Evolutionary conservation across 1,140 invertebrate genomes (phyloP).

Genomic region (Metopolophium dirhodum): DNA sequence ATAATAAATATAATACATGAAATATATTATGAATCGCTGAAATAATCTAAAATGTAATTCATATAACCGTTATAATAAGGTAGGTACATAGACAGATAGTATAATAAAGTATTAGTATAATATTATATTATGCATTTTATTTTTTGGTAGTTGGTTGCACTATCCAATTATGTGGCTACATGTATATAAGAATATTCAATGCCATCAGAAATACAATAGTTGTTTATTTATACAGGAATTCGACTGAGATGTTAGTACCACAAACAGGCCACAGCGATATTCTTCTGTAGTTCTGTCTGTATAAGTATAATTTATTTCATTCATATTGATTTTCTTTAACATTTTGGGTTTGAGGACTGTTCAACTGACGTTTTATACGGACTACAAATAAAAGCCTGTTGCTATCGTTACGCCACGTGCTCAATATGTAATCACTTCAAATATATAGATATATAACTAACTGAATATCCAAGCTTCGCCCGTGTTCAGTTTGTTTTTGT

Average conservation of each 20-base stretch:
- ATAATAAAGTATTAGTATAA: background rate
- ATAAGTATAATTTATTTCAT: slow-evolving; percentile 17
- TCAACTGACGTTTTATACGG: background rate
- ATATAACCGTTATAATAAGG: background rate
- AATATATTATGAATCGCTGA: too few relatives aligned
- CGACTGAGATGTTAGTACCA: background rate
- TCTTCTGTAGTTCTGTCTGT: background rate
- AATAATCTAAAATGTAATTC: background rate
- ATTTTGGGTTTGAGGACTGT: background rate
- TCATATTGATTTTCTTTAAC: background rate
- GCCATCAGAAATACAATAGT: background rate
- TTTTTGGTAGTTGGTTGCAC: background rate
- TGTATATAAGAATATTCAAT: background rate
- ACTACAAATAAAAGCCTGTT: slow-evolving; percentile 31
- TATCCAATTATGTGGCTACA: background rate
- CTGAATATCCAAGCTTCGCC: too few relatives aligned
- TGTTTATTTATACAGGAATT: background rate
- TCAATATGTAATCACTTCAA: background rate
- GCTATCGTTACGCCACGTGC: slow-evolving; percentile 34
- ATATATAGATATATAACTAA: too few relatives aligned
- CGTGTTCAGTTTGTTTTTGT: too few relatives aligned
- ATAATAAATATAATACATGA: too few relatives aligned
- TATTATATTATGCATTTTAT: background rate
- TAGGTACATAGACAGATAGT: background rate
- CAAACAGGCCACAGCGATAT: background rate